Conservation (phyloP, 2,113 vertebrate species). For the Tyto alba region DNA sequence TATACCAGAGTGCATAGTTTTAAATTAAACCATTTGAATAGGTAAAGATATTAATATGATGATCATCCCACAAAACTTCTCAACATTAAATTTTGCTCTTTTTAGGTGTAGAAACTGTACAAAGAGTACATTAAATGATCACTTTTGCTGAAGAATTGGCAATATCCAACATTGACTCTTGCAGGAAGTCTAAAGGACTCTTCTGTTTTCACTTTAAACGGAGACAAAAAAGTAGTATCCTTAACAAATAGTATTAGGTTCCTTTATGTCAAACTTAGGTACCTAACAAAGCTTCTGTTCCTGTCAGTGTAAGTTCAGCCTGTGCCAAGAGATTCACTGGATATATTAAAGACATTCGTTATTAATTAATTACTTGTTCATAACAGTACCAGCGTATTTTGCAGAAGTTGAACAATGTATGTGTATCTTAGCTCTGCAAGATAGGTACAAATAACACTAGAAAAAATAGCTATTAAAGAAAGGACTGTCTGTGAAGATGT, state of each 20-base stretch:
- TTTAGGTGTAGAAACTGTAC: not conserved
- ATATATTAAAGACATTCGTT: not conserved
- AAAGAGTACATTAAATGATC: not conserved
- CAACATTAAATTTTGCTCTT: not conserved
- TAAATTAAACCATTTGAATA: not conserved
- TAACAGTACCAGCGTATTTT: not conserved
- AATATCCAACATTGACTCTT: not conserved
- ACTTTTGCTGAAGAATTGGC: not conserved
- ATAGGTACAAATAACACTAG: not conserved
- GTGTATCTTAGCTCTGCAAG: not conserved
- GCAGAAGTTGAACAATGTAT: not conserved
- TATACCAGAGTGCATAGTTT: not conserved
- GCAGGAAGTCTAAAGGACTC: not conserved
- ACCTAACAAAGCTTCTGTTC: slow-evolving; percentile 71
- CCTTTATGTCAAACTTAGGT: not conserved
- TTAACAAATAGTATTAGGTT: not conserved
- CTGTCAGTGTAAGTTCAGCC: slow-evolving; percentile 69
- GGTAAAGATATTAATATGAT: not conserved
- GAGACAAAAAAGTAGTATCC: not conserved
- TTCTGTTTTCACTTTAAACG: not conserved
- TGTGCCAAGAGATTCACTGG: not conserved
- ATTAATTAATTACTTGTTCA: not conserved
- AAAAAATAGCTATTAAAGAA: not conserved
- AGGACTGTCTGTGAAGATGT: not conserved
- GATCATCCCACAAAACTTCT: not conserved